phyloP scores from a whole-genome alignment of 2,888 invertebrate genomes.

The Tuta absoluta region DNA sequence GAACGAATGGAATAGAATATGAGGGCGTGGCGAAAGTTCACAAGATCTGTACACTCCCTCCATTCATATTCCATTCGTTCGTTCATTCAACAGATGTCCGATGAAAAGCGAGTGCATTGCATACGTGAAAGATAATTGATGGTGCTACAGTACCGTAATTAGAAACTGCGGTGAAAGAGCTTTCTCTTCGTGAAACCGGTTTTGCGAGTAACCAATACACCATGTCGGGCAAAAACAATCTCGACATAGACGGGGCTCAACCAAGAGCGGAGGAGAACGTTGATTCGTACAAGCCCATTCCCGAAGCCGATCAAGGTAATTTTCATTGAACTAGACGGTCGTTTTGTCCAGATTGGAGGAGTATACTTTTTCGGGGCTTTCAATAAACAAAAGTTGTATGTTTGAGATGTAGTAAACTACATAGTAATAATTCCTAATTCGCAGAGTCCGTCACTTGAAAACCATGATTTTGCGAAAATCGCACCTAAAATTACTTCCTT shows the following conservation, averaged over 20 bases:
- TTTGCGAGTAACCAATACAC: constrained; percentile 47
- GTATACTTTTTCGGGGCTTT: no score
- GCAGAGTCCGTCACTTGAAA: no score
- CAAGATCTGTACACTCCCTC: neutral
- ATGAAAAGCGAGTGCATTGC: constrained; percentile 30
- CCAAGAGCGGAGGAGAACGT: constrained; percentile 76
- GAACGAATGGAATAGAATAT: constrained; percentile 26
- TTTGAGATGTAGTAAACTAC: neutral
- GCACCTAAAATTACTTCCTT: constrained; percentile 6
- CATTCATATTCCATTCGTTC: constrained; percentile 31
- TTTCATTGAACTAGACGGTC: constrained; percentile 23
- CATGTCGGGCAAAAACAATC: constrained; percentile 75
- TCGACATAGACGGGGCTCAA: constrained; percentile 70
- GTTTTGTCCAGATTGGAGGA: neutral
- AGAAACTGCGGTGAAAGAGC: constrained; percentile 43
- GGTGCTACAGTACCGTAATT: constrained; percentile 40
- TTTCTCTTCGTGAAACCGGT: constrained; percentile 53
- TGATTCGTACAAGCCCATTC: constrained; percentile 79
- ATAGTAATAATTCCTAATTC: neutral
- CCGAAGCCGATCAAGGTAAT: constrained; percentile 81
- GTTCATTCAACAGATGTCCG: constrained; percentile 38
- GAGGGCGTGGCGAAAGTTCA: constrained; percentile 2
- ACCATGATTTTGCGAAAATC: neutral
- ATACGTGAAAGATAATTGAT: constrained; percentile 44
- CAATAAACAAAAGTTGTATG: no score